A percentile compares a stretch with the other conserved stretches of the same genome.
Conservation (phyloP, 2,797 vertebrate genomes). For the Peromyscus attwateri region DNA sequence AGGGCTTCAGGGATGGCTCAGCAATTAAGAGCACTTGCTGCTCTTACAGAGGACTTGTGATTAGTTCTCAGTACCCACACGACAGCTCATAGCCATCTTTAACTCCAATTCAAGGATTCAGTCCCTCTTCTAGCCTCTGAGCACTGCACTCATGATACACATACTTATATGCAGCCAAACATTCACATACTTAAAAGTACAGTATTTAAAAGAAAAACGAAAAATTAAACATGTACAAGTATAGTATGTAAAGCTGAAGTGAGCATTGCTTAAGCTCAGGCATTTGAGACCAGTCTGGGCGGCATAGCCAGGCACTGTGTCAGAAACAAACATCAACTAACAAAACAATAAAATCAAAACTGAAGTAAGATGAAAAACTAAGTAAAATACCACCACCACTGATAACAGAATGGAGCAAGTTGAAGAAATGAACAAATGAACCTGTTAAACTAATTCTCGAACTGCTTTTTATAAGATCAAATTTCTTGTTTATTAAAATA, state of each 20-base stretch:
- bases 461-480: conserved; percentile 11
- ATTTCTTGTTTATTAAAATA: conserved; percentile 28
- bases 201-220: not conserved
- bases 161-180: not conserved
- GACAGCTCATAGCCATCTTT: not conserved
- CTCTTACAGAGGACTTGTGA: not conserved
- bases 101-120: not conserved
- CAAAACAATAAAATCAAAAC: not conserved
- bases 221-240: not conserved
- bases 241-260: not conserved
- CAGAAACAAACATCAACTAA: not conserved
- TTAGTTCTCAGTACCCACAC: not conserved
- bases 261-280: not conserved
- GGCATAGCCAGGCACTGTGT: not conserved
- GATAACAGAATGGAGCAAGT: not conserved
- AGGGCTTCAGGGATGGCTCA: not conserved
- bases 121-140: not conserved
- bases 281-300: not conserved
- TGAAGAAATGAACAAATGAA: not conserved
- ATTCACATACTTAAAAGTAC: too few species aligned
- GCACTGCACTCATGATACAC: not conserved
- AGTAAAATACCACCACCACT: not conserved
- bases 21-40: not conserved
- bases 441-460: not conserved
- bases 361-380: not conserved